Conservation (phyloP, 2,888 invertebrate genomes). For the Eupithecia inturbata region DNA sequence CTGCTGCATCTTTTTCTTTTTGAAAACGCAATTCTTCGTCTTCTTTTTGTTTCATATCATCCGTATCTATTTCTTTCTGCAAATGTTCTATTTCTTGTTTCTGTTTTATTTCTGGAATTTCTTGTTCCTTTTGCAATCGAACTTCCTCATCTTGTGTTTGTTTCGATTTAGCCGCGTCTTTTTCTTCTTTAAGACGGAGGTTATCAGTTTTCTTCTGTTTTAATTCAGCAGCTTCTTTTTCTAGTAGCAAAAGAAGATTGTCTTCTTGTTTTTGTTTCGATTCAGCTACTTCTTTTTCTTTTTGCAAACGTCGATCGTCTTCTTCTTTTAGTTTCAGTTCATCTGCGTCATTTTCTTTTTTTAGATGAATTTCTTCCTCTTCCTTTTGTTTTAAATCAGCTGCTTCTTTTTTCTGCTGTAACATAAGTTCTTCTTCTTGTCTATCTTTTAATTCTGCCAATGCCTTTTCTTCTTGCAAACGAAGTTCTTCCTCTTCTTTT, state of each 20-base stretch:
- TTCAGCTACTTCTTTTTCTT: background rate
- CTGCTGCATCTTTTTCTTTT: conserved; percentile 18
- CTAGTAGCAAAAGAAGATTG: no score
- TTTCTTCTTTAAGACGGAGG: no score
- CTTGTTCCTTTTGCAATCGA: background rate
- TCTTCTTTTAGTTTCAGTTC: background rate
- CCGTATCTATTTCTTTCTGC: background rate
- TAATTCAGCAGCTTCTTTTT: no score
- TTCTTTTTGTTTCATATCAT: background rate
- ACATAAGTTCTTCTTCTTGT: conserved; percentile 27
- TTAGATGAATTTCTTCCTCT: background rate
- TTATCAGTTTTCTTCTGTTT: no score
- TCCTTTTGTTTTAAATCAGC: conserved; percentile 38
- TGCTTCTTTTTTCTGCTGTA: conserved; percentile 11
- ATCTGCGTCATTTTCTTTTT: conserved; percentile 19
- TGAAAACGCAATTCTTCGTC: conserved; percentile 19
- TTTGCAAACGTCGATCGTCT: background rate
- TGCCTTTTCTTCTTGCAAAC: no score
- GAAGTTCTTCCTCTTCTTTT: conserved; percentile 20
- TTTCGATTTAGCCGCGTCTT: no score
- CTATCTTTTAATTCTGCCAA: background rate
- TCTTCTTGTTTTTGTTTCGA: no score
- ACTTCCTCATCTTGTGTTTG: no score
- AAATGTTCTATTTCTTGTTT: background rate
- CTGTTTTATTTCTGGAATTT: background rate